phyloP scores from a whole-genome alignment of 2,797 vertebrate species.

The Thripadectes ignobilis region DNA sequence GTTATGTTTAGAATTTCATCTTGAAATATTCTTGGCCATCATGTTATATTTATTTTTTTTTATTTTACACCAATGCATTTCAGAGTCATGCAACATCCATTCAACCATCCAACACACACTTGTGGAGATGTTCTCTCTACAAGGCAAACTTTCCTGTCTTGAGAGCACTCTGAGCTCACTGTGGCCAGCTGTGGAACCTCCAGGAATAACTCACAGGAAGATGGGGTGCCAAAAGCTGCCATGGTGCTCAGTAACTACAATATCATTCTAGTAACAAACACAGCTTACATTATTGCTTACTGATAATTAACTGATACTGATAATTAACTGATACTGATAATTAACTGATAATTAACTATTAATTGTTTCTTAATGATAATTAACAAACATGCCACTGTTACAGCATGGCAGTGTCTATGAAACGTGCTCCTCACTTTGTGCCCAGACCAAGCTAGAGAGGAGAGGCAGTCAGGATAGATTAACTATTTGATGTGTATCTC shows the following conservation, averaged over 20 bases:
- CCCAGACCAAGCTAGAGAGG: neutral
- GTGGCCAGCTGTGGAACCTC: neutral
- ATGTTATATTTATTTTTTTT: neutral
- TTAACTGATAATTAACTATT: neutral
- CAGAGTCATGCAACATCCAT: neutral
- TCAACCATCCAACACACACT: neutral
- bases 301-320: neutral
- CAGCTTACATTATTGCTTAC: neutral
- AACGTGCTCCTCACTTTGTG: neutral
- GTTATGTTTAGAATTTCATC: neutral
- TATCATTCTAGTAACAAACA: neutral
- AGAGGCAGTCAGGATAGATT: neutral
- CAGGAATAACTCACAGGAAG: neutral
- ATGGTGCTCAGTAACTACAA: neutral
- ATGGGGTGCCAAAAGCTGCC: neutral
- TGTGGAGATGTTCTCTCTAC: neutral
- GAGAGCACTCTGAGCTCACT: neutral
- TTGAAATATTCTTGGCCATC: neutral
- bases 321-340: slow-evolving; percentile 7
- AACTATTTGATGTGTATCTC: neutral
- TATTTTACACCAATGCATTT: neutral
- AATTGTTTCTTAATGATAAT: neutral
- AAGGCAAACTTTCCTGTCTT: neutral
- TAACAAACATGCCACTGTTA: neutral
- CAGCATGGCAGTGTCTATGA: neutral